phyloP scores from a whole-genome alignment of 1,140 invertebrate genomes.

The Drosophila obscura region DNA sequence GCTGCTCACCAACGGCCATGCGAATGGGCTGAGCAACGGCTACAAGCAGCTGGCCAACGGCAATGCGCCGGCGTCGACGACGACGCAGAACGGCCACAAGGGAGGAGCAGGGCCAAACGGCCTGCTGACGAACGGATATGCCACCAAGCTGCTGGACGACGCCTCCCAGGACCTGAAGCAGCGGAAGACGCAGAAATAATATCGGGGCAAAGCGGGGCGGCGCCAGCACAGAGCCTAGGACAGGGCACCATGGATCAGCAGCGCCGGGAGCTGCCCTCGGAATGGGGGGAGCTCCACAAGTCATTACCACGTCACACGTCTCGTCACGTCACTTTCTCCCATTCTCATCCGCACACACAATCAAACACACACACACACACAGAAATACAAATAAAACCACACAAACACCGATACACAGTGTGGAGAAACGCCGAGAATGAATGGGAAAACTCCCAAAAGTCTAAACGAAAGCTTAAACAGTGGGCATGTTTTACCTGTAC shows the following conservation, averaged over 20 bases:
- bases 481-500: slow-evolving; percentile 3
- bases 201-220: slow-evolving; percentile 64
- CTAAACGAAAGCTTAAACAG: slow-evolving; percentile 1
- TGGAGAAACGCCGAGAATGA: slow-evolving; percentile 12
- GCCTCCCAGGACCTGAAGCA: slow-evolving; percentile 75
- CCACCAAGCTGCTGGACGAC: slow-evolving; percentile 64
- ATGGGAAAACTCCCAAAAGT: neutral
- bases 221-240: slow-evolving; percentile 70
- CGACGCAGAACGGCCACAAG: slow-evolving; percentile 46
- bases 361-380: slow-evolving; percentile 37
- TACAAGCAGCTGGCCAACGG: slow-evolving; percentile 61
- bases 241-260: slow-evolving; percentile 21
- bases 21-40: slow-evolving; percentile 63
- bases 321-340: slow-evolving; percentile 6
- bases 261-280: slow-evolving; percentile 39
- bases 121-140: slow-evolving; percentile 49
- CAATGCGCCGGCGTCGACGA: slow-evolving; percentile 26
- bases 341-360: slow-evolving; percentile 29
- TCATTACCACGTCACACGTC: slow-evolving; percentile 55
- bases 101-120: slow-evolving; percentile 24
- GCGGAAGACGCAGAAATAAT: slow-evolving; percentile 80
- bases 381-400: neutral
- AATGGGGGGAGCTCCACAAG: slow-evolving; percentile 49
- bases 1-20: slow-evolving; percentile 59
- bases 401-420: slow-evolving; percentile 20